phyloP scores from a whole-genome alignment of 2,113 vertebrate species.

The Misgurnus anguillicaudatus region DNA sequence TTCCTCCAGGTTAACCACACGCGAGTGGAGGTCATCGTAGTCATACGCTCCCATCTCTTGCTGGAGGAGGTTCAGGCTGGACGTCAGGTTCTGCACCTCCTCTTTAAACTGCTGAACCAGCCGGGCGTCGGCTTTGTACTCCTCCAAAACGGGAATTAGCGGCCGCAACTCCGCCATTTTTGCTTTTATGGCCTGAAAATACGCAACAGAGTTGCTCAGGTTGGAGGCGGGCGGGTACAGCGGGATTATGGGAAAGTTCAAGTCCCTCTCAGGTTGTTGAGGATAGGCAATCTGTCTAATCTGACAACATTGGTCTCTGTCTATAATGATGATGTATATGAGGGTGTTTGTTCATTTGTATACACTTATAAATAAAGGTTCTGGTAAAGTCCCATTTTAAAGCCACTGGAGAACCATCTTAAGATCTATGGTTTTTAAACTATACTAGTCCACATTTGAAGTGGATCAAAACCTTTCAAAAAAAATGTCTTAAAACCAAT shows the following conservation, averaged over 20 bases:
- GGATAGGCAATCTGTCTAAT: not conserved
- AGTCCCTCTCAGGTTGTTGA: not conserved
- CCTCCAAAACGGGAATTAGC: conserved; percentile 99
- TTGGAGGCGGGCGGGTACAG: conserved; percentile 59
- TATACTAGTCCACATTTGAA: too few relatives aligned
- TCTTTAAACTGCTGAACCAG: conserved; percentile 99
- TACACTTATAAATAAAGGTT: not conserved
- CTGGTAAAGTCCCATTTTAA: not conserved
- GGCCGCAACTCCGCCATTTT: conserved; percentile 99
- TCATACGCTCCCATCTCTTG: conserved; percentile 99
- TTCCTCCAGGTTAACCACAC: conserved; percentile 98
- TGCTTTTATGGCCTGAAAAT: conserved; percentile 98
- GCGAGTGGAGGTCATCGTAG: conserved; percentile 98
- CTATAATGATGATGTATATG: conserved; percentile 61
- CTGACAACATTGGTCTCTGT: conserved; percentile 51
- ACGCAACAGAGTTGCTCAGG: conserved; percentile 99
- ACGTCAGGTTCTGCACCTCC: conserved; percentile 99
- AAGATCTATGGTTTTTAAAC: too few relatives aligned
- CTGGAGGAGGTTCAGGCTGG: conserved; percentile 97
- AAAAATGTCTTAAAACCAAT: too few relatives aligned
- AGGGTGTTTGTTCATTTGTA: conserved; percentile 34
- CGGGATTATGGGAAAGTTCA: not conserved
- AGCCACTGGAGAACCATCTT: not conserved
- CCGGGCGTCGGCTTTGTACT: conserved; percentile 99
- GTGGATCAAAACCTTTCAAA: too few relatives aligned